A percentile compares a stretch with the other conserved stretches of the same genome.
phyloP scores from a whole-genome alignment of 1,140 invertebrate species.

The Bombus fervidus region DNA sequence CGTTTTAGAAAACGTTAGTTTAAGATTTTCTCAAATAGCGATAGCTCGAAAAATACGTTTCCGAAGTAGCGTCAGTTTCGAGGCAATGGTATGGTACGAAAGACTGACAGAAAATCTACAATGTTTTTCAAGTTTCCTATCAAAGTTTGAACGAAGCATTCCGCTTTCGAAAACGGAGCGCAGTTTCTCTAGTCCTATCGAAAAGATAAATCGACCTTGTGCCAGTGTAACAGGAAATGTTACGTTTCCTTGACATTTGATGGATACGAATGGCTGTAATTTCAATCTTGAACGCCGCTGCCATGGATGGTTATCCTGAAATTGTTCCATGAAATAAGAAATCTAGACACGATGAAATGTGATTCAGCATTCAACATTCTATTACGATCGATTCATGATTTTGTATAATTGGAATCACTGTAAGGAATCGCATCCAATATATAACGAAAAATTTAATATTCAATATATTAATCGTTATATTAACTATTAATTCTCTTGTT shows the following conservation, averaged over 20 bases:
- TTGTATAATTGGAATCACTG: background rate
- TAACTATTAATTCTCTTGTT: no score
- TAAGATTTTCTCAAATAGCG: background rate
- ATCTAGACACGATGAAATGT: background rate
- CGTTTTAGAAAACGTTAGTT: background rate
- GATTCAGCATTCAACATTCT: background rate
- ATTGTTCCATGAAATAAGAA: conserved; percentile 15
- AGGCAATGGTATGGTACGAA: background rate
- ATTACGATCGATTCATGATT: background rate
- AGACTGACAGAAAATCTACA: background rate
- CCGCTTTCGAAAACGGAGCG: background rate
- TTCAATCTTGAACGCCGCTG: conserved; percentile 18
- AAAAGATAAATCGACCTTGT: conserved; percentile 54
- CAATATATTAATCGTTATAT: no score
- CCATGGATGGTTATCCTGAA: conserved; percentile 1
- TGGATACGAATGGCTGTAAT: conserved; percentile 60
- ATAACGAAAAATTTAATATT: no score
- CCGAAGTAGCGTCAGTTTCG: background rate
- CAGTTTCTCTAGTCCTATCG: conserved; percentile 16
- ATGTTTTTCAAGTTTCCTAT: background rate
- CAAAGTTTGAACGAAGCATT: background rate
- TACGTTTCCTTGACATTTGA: conserved; percentile 58
- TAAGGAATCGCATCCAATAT: background rate
- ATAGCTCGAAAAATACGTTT: background rate
- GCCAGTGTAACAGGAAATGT: conserved; percentile 49